Percentiles rank a stretch among this genome's conserved stretches.
Conservation (phyloP, 2,797 vertebrate species). For the Rhodeus uyekii region DNA sequence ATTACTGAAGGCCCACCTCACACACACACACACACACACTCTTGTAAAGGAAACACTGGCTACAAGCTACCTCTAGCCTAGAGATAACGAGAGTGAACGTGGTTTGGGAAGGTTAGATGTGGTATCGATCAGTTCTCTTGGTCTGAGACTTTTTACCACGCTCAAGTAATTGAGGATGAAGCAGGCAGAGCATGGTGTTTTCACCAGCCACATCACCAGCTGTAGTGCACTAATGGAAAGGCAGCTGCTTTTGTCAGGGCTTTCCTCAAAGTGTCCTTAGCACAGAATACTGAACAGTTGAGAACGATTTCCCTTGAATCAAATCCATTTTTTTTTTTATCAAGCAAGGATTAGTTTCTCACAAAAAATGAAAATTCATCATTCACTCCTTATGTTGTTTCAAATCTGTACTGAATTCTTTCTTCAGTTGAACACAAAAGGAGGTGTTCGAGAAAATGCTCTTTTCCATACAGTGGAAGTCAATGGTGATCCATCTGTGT, state of each 20-base stretch:
- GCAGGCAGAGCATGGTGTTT: constrained; percentile 30
- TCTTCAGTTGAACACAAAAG: neutral
- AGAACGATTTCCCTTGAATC: constrained; percentile 16
- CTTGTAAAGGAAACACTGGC: constrained; percentile 13
- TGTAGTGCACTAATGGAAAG: constrained; percentile 26
- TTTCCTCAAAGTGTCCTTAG: constrained; percentile 29
- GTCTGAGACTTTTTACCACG: constrained; percentile 42
- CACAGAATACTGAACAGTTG: constrained; percentile 25
- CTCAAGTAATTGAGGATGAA: constrained; percentile 48
- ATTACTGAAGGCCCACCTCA: constrained; percentile 3
- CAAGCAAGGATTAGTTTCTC: neutral
- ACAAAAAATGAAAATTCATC: neutral
- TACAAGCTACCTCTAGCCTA: constrained; percentile 13
- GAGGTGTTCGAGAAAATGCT: neutral
- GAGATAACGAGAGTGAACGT: constrained; percentile 11
- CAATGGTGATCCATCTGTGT: neutral
- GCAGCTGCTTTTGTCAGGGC: constrained; percentile 34
- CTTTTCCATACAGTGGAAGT: neutral
- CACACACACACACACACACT: constrained; percentile 17
- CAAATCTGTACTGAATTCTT: neutral
- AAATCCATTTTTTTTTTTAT: constrained; percentile 25
- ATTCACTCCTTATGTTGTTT: constrained; percentile 1
- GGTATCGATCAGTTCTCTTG: constrained; percentile 41
- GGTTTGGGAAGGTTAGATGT: constrained; percentile 35
- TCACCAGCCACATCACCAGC: constrained; percentile 24